phyloP scores from a whole-genome alignment of 2,797 vertebrate species.

The Halcyon leucocephala region DNA sequence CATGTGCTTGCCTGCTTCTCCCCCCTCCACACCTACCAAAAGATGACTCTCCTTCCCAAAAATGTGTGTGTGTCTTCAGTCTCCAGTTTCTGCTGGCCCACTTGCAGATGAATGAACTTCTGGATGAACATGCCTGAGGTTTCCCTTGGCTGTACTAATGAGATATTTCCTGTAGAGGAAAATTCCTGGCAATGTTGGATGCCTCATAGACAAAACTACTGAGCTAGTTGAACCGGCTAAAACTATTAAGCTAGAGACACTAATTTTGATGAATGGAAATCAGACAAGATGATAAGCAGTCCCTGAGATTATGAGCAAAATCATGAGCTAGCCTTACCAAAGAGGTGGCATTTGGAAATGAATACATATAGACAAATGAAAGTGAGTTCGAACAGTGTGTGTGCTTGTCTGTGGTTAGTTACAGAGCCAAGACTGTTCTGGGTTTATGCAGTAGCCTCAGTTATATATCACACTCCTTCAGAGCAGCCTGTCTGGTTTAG shows the following conservation, averaged over 20 bases:
- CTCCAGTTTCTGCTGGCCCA: neutral
- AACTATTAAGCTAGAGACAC: neutral
- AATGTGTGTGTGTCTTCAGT: neutral
- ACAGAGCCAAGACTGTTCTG: neutral
- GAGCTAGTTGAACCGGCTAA: neutral
- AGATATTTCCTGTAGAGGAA: neutral
- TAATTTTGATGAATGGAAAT: neutral
- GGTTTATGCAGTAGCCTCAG: neutral
- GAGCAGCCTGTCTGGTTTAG: neutral
- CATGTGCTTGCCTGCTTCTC: neutral
- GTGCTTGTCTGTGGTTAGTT: neutral
- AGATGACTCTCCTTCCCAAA: neutral
- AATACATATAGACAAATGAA: neutral
- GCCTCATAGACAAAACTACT: neutral
- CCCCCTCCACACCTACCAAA: fast-evolving
- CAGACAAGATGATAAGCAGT: neutral
- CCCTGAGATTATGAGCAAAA: neutral
- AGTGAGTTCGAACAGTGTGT: neutral
- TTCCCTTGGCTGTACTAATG: neutral
- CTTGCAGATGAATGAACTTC: neutral
- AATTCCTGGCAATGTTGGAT: neutral
- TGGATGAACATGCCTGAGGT: neutral
- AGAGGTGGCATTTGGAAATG: neutral
- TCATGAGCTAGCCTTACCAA: neutral
- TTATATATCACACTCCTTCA: neutral